These are phyloP conservation scores for Bruchidius siliquastri DNA, from an alignment of 2,888 invertebrate species.

Conservation along the genomic window DNA sequence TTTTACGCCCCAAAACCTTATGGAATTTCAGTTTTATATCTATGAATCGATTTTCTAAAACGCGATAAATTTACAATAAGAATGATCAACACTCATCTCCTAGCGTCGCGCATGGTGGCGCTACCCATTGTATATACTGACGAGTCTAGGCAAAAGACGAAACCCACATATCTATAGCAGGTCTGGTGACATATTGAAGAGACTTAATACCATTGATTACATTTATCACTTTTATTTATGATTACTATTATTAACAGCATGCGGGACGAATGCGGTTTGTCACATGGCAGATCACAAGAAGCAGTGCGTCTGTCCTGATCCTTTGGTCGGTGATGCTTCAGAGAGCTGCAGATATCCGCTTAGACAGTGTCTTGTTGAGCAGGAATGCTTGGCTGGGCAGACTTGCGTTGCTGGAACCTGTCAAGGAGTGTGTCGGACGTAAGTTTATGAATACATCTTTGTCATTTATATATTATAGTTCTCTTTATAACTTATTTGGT, in stretches of 20 bases:
- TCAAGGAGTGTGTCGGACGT: conserved; percentile 73
- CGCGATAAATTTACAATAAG: no score
- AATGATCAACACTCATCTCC: no score
- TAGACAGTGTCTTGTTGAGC: conserved; percentile 58
- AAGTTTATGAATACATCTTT: conserved; percentile 30
- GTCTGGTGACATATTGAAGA: no score
- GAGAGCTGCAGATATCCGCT: conserved; percentile 67
- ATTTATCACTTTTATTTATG: background rate
- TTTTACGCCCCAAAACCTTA: no score
- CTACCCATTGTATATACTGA: no score
- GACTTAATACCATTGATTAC: no score
- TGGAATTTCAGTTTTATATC: no score
- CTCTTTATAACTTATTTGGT: background rate
- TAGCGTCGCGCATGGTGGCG: no score
- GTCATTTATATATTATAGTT: background rate
- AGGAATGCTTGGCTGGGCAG: conserved; percentile 65
- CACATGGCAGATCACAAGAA: conserved; percentile 65
- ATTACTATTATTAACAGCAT: conserved; percentile 47
- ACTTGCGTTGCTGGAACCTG: conserved; percentile 76
- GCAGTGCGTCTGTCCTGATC: conserved; percentile 67
- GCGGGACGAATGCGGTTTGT: conserved; percentile 80
- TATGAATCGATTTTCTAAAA: no score
- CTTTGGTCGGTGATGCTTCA: conserved; percentile 70
- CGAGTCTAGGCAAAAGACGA: no score
- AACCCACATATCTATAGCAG: no score